These are phyloP conservation scores for Anomalospiza imberbis DNA, from an alignment of 2,797 vertebrate genomes.

Conservation along the genomic window DNA sequence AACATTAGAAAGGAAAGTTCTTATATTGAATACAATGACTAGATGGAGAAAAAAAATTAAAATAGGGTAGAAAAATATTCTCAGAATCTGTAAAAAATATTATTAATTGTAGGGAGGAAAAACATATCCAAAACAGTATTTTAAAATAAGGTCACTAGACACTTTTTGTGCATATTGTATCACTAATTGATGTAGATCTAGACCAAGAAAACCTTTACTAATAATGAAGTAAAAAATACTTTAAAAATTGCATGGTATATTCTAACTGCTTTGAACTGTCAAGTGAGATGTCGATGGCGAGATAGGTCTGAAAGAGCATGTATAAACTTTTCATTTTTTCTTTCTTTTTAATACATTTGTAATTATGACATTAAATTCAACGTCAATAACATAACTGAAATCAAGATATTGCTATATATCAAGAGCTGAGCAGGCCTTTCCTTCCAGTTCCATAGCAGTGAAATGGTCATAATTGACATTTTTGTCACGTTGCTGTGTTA, in stretches of 20 bases:
- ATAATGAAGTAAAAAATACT: background rate
- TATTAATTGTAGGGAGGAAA: rapidly evolving
- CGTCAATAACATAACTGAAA: background rate
- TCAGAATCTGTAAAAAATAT: background rate
- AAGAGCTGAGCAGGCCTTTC: background rate
- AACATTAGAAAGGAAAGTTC: background rate
- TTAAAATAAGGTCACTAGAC: background rate
- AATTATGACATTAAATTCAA: background rate
- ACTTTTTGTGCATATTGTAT: background rate
- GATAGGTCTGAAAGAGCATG: background rate
- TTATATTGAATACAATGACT: background rate
- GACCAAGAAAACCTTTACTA: background rate
- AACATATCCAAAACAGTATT: background rate
- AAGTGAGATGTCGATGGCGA: background rate
- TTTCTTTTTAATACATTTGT: background rate
- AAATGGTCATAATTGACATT: constrained; percentile 28
- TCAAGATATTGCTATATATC: background rate
- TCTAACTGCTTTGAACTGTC: background rate
- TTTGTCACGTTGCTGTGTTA: constrained; percentile 29
- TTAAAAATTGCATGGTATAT: background rate
- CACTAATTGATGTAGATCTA: background rate
- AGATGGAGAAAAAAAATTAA: background rate
- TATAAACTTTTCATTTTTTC: background rate
- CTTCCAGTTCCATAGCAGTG: background rate
- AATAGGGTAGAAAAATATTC: background rate